Evolutionary conservation across 2,797 vertebrate genomes (phyloP).

Genomic region (Dipus sagitta): DNA sequence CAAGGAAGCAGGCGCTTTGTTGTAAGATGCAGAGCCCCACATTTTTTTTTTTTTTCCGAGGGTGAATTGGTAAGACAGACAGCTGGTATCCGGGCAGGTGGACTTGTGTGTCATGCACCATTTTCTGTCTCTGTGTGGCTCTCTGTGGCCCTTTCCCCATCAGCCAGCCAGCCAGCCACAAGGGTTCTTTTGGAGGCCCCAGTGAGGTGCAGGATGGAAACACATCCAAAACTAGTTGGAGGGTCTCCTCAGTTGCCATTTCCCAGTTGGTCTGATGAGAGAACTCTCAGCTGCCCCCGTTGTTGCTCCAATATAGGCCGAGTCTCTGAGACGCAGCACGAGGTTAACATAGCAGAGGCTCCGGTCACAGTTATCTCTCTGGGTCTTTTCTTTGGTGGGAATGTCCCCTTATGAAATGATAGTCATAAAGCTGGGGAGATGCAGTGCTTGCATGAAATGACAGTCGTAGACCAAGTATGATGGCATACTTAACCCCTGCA

Average conservation of each 20-base stretch:
- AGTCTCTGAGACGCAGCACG: neutral
- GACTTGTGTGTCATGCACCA: accelerated
- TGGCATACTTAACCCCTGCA: no score
- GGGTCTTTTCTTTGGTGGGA: slow-evolving; percentile 3
- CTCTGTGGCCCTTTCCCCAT: neutral
- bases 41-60: neutral
- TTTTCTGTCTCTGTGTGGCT: neutral
- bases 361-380: neutral
- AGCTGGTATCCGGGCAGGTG: neutral
- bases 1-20: neutral
- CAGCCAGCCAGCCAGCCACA: neutral
- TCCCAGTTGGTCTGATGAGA: neutral
- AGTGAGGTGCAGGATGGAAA: slow-evolving; percentile 34
- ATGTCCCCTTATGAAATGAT: neutral
- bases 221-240: slow-evolving; percentile 13
- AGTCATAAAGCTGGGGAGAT: neutral
- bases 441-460: no score
- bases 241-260: neutral
- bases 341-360: neutral
- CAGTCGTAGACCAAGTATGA: no score
- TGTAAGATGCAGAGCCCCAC: neutral
- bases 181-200: slow-evolving; percentile 4
- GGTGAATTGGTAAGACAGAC: neutral
- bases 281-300: slow-evolving; percentile 14
- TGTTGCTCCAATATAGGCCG: neutral